Evolutionary conservation across 64 coral and sea anemone genomes (phyloP), one percentile per base, ranked within the genome.

Genomic region (Acropora yongei): DNA sequence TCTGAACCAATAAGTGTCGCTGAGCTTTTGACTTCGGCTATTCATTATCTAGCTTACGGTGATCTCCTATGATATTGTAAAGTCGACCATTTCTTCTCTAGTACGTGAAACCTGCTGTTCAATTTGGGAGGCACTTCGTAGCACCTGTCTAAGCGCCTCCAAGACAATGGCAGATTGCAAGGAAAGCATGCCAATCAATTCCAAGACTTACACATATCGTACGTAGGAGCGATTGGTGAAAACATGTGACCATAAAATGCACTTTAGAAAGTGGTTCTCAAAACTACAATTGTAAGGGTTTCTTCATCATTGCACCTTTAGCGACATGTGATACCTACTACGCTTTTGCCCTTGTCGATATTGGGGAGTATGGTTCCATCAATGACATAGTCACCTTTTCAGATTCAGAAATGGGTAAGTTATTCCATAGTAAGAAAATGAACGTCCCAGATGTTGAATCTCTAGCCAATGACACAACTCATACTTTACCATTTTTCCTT

Each of bases 21-120:
- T 58, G 75, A 89, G 49, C 48, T 75, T 8, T 46, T 89, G 5
- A 68, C 39, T 51, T 4, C 79, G 40, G 79, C 74, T 18, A 73
- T 88, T 19, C 74, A 80, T 17, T 78, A 89, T 40, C 41, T 89
- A 18, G 88, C 88, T 3, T 63, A 61, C 57, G 88, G 88, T 16
- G 75, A 80, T 89, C 57, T 44, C 50, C 8, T 89, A 79, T 72
- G 41, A 72, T n/a, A 74, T 89, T 79, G 75, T 30, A 60, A 89
- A 78, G 55, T 89, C 88, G 53, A 89, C 88, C n/a, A 76, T 89
- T 41, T 89, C 88, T 43, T 17, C 60, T 4, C 80, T 90, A 66
- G 6, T 90, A 45, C 77, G 41, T 68, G 76, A 87, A 51, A 87
- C 84, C 3, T 87, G 84, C 18, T 8, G n/a, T 10, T 65, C 84